Evolutionary conservation across 2,113 vertebrate genomes (phyloP).

Genomic region (Lepus europaeus): DNA sequence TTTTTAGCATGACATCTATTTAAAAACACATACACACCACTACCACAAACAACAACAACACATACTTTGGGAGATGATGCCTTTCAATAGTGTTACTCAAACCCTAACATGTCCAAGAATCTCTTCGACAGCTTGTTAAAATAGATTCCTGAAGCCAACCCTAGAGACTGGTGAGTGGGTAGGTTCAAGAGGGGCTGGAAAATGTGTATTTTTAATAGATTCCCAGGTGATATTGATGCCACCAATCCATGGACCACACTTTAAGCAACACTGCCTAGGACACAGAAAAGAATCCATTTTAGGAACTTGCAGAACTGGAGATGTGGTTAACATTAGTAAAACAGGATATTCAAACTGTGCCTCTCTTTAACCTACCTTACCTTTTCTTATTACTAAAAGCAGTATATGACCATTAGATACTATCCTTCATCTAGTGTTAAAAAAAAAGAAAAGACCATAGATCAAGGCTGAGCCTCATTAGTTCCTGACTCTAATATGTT

Average conservation of each 20-base stretch:
- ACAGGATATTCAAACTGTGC: neutral
- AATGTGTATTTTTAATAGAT: slow-evolving; percentile 8
- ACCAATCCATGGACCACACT: neutral
- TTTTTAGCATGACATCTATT: slow-evolving; percentile 41
- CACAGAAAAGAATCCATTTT: neutral
- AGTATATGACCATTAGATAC: neutral
- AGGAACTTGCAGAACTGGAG: neutral
- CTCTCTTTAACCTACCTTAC: slow-evolving; percentile 34
- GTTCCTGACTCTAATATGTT: neutral
- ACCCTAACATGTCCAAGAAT: neutral
- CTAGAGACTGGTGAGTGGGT: slow-evolving; percentile 1
- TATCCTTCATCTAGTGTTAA: neutral
- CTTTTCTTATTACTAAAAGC: slow-evolving; percentile 29
- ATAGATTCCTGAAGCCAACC: neutral
- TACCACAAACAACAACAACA: neutral
- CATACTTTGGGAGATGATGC: neutral
- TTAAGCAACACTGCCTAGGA: slow-evolving; percentile 7
- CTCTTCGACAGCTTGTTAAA: slow-evolving; percentile 42
- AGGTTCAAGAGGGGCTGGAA: neutral
- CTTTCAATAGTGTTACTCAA: slow-evolving; percentile 28
- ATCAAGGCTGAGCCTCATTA: slow-evolving; percentile 40
- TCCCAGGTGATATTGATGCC: neutral
- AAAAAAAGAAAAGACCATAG: slow-evolving; percentile 25
- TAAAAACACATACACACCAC: slow-evolving; percentile 20
- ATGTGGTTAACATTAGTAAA: neutral